Base-by-base conservation (phyloP, 1,140 invertebrate genomes). In the Trichonephila clavipes region DNA sequence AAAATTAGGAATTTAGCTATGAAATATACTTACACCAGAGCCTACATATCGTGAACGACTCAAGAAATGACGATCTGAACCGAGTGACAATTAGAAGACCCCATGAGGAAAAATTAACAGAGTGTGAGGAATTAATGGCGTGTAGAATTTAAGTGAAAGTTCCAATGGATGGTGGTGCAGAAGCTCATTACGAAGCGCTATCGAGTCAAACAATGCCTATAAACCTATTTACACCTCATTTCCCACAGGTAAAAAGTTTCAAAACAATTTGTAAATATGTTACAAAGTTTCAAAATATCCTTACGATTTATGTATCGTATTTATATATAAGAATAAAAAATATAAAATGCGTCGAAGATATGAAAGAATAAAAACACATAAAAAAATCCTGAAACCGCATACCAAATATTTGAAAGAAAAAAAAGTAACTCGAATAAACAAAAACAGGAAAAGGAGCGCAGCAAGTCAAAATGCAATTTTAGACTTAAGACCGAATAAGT, bases 51-150 rank as follows among this genome's bases (percentile, higher is more conserved):
- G 18, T 18, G 16, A 77, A 77, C 18, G 28, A 6, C 34, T 19
- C 34, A 77, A 77, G 4, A 5, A 40, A 14, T 40, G 12, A 18
- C 28, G 34, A 34, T 77, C 24, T 19, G 24, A 40, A 28, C 14
- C 6, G 28, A 77, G 51, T 51, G 51, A 5, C 72, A 34, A 40
- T 34, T 77, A 77, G 34, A 77, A 77, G 72, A 77, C 72, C 34
- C 72, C 72, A 19, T 10, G 72, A 40, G 34, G 34, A 28, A 77
- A 28, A 77, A 77, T 83, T 58, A 83, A 83, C 51, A 59, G 82
- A 51, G 82, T 83, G 82, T 83, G 82, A n/a, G 51, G 19, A 83
- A 83, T 83, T 83, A 83, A 77, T 77, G 72, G 72, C 16, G 14
- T 77, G 72, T 77, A 77, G 72, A 14, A 18, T 28, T 77, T 16